Evolutionary conservation across 1,140 invertebrate genomes (phyloP).

Genomic region (Drosophila nigrodunni): DNA sequence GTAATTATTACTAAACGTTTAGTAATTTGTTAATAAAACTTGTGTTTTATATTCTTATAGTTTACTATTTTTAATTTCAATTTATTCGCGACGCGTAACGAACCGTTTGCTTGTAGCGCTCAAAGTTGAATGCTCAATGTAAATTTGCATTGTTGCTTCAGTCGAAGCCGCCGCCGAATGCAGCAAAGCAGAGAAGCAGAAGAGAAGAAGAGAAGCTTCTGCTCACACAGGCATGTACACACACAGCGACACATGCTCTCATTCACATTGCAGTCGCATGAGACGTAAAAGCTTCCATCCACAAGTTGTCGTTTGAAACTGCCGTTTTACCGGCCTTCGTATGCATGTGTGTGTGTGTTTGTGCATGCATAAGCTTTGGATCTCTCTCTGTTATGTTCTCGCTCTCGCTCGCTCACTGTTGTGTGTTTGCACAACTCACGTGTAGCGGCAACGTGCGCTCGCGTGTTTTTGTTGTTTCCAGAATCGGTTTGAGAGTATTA

Average conservation of each 20-base stretch:
- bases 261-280: conserved; percentile 56
- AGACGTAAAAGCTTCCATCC: conserved; percentile 45
- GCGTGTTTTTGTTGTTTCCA: conserved; percentile 54
- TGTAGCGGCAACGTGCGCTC: conserved; percentile 77
- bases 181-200: conserved; percentile 21
- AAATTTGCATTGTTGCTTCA: conserved; percentile 21
- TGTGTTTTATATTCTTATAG: background rate
- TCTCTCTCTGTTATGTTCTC: background rate
- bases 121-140: conserved; percentile 57
- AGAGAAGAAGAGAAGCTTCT: conserved; percentile 20
- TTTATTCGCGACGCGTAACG: conserved; percentile 28
- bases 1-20: background rate
- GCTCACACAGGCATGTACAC: conserved; percentile 1
- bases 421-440: conserved; percentile 54
- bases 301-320: conserved; percentile 29
- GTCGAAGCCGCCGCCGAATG: conserved; percentile 31
- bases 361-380: conserved; percentile 16
- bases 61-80: background rate
- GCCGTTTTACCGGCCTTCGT: conserved; percentile 13
- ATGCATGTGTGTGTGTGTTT: conserved; percentile 10
- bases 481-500: conserved; percentile 10
- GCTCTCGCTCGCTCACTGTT: conserved; percentile 10
- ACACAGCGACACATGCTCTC: conserved; percentile 30
- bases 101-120: conserved; percentile 57
- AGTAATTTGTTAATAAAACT: conserved; percentile 8